phyloP scores from a whole-genome alignment of 2,113 vertebrate species.

The Engraulis encrasicolus region DNA sequence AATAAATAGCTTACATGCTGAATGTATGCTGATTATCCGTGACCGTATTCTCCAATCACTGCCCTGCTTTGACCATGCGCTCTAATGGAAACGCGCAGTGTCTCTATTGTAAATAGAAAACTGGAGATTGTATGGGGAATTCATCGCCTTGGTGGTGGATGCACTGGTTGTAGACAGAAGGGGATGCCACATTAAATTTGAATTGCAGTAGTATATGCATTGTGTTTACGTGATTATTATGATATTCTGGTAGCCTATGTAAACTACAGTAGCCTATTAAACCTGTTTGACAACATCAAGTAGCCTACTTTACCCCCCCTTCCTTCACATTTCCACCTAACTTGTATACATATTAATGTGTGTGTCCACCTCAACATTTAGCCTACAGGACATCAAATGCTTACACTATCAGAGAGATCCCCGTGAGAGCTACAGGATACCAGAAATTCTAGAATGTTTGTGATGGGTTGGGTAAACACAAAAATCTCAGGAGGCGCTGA shows the following conservation, averaged over 20 bases:
- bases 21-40: neutral
- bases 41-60: neutral
- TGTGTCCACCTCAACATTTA: neutral
- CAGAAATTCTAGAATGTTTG: neutral
- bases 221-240: no score
- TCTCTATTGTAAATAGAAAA: neutral
- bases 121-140: neutral
- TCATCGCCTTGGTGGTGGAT: neutral
- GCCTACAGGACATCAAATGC: neutral
- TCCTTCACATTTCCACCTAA: no score
- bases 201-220: no score
- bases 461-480: neutral
- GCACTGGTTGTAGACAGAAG: neutral
- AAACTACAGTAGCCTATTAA: no score
- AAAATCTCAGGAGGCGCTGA: neutral
- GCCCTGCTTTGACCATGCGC: neutral
- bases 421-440: neutral
- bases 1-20: no score
- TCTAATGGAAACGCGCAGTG: neutral
- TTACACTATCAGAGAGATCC: neutral
- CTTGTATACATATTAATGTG: no score
- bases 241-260: no score
- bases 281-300: no score
- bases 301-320: no score
- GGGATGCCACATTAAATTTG: no score